Evolutionary conservation across 1,140 invertebrate genomes (phyloP).

Genomic region (Hyphantria cunea): DNA sequence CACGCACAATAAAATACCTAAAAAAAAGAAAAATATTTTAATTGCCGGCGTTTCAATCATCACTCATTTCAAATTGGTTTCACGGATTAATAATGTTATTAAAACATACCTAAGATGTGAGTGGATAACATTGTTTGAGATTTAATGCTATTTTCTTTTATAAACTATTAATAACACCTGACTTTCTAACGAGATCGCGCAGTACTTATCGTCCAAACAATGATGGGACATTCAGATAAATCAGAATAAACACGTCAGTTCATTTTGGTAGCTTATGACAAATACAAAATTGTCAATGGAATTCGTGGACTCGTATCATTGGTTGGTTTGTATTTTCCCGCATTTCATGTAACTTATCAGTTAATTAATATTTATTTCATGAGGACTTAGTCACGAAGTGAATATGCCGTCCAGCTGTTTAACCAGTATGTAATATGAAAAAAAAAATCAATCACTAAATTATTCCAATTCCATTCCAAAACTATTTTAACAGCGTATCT

Average conservation of each 20-base stretch:
- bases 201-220: conserved; percentile 39
- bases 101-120: conserved; percentile 65
- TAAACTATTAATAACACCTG: conserved; percentile 33
- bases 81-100: conserved; percentile 54
- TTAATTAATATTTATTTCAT: too few relatives aligned
- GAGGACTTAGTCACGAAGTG: too few relatives aligned
- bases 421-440: too few relatives aligned
- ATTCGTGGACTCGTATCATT: conserved; percentile 71
- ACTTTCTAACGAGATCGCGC: conserved; percentile 30
- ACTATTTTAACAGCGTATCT: too few relatives aligned
- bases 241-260: conserved; percentile 70
- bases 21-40: conserved; percentile 46
- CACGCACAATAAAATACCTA: conserved; percentile 64
- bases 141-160: conserved; percentile 41
- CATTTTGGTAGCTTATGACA: conserved; percentile 48
- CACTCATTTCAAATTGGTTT: conserved; percentile 40
- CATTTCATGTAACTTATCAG: conserved; percentile 1
- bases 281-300: conserved; percentile 71
- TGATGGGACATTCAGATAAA: conserved; percentile 11
- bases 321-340: conserved; percentile 48
- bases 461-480: too few relatives aligned
- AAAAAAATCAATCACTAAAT: too few relatives aligned
- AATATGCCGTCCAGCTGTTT: too few relatives aligned
- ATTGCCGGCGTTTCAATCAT: conserved; percentile 43
- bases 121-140: conserved; percentile 57